Percentiles rank a stretch among this genome's conserved stretches.
Evolutionary conservation across 2,888 invertebrate genomes (phyloP).

Genomic region (Charanyca ferruginea): DNA sequence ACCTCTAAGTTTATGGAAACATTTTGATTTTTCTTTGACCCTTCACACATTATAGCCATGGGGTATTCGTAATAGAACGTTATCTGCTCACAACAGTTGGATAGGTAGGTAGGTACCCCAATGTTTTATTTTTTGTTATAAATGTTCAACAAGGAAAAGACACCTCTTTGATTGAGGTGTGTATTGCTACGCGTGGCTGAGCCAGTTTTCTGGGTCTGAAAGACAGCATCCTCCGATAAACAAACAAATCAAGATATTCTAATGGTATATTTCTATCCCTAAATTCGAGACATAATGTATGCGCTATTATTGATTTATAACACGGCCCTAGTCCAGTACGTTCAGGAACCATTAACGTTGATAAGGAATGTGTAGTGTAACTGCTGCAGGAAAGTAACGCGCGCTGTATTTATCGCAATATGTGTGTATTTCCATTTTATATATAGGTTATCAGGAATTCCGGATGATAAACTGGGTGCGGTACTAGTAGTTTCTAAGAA

Average conservation of each 20-base stretch:
- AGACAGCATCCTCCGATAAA: background rate
- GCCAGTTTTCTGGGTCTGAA: slow-evolving; percentile 1
- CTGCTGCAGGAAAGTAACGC: slow-evolving; percentile 82
- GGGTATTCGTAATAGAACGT: background rate
- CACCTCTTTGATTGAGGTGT: background rate
- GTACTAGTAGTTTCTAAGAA: slow-evolving; percentile 69
- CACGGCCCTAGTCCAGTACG: slow-evolving; percentile 62
- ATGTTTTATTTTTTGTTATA: background rate
- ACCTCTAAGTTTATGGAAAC: slow-evolving; percentile 5
- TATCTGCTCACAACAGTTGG: background rate
- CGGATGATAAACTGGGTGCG: slow-evolving; percentile 86
- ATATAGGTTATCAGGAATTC: slow-evolving; percentile 90
- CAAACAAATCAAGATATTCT: background rate
- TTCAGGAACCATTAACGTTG: slow-evolving; percentile 66
- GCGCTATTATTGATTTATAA: slow-evolving; percentile 17
- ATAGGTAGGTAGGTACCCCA: background rate
- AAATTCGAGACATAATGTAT: slow-evolving; percentile 6
- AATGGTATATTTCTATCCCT: background rate
- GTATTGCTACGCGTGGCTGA: background rate
- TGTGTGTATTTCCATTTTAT: slow-evolving; percentile 83
- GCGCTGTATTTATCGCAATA: slow-evolving; percentile 84
- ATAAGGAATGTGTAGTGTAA: slow-evolving; percentile 73
- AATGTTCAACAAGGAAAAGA: slow-evolving; percentile 21
- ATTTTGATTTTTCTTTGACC: slow-evolving; percentile 10
- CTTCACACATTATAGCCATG: background rate